Conservation (phyloP, 1,140 invertebrate genomes). For the Temnothorax nylanderi region DNA sequence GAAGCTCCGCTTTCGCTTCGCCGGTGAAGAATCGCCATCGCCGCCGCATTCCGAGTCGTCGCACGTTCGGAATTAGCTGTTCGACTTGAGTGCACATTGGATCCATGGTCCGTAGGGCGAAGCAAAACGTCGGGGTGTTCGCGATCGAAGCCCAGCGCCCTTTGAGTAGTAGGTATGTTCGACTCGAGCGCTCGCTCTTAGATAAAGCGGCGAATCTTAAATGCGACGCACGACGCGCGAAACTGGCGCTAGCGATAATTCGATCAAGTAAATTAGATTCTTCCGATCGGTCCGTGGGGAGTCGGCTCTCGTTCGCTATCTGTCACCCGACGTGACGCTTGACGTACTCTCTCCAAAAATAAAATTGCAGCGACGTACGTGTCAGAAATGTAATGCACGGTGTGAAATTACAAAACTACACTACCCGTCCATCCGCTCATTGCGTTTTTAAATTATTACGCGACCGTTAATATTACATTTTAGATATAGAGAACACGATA, state of each 20-base stretch:
- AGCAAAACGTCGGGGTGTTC: slow-evolving; percentile 76
- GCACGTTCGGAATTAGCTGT: slow-evolving; percentile 84
- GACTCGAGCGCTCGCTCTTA: slow-evolving; percentile 33
- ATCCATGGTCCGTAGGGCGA: slow-evolving; percentile 78
- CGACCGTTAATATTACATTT: background rate
- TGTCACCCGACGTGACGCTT: background rate
- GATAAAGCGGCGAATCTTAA: slow-evolving; percentile 52
- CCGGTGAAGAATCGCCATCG: slow-evolving; percentile 69
- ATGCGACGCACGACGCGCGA: slow-evolving; percentile 46
- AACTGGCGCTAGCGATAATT: slow-evolving; percentile 31
- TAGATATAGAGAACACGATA: background rate
- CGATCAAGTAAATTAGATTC: slow-evolving; percentile 50
- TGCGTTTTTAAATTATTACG: background rate
- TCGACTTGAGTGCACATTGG: slow-evolving; percentile 81
- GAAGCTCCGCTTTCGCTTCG: slow-evolving; percentile 30
- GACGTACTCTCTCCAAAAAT: background rate
- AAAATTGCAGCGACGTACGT: background rate
- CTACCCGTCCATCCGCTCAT: background rate
- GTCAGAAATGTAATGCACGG: background rate
- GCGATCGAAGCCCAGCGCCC: slow-evolving; percentile 27
- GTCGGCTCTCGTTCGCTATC: slow-evolving; percentile 15
- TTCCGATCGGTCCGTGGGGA: slow-evolving; percentile 26
- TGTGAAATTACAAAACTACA: background rate
- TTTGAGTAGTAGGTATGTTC: slow-evolving; percentile 41
- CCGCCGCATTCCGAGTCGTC: slow-evolving; percentile 80